phyloP scores from a whole-genome alignment of 2,888 invertebrate species.

The Autographa pulchrina region DNA sequence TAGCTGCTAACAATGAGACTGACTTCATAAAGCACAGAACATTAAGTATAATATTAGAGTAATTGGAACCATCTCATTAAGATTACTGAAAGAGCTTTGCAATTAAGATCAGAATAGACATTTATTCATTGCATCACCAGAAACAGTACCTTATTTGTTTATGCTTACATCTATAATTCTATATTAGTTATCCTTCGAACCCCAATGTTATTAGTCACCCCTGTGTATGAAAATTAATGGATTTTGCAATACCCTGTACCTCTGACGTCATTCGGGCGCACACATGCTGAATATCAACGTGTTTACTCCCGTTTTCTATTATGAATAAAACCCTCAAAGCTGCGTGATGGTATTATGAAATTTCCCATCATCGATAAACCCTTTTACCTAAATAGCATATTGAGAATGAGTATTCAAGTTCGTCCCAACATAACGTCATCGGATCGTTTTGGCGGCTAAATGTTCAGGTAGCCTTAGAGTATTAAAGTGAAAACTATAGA shows the following conservation, averaged over 20 bases:
- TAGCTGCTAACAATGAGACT: background rate
- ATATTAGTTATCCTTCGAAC: constrained; percentile 18
- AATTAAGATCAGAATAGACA: background rate
- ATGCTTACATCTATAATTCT: constrained; percentile 23
- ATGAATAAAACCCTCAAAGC: constrained; percentile 72
- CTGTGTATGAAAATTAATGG: constrained; percentile 51
- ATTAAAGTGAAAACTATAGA: no score
- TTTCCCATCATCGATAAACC: constrained; percentile 80
- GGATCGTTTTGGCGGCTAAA: constrained; percentile 50
- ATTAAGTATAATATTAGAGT: background rate
- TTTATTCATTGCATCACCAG: background rate
- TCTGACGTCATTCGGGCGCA: constrained; percentile 30
- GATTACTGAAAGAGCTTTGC: background rate
- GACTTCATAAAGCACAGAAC: background rate
- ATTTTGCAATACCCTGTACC: constrained; percentile 41
- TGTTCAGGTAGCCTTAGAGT: constrained; percentile 54
- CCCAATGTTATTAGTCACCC: constrained; percentile 21
- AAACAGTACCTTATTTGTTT: constrained; percentile 22
- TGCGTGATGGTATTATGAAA: constrained; percentile 75
- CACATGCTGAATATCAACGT: constrained; percentile 59
- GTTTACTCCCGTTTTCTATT: constrained; percentile 67
- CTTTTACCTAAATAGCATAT: constrained; percentile 82
- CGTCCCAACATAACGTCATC: constrained; percentile 66
- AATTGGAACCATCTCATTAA: background rate
- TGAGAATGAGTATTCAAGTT: constrained; percentile 78